Base-by-base conservation (phyloP, 2,797 vertebrate species). In the Astyanax mexicanus region DNA sequence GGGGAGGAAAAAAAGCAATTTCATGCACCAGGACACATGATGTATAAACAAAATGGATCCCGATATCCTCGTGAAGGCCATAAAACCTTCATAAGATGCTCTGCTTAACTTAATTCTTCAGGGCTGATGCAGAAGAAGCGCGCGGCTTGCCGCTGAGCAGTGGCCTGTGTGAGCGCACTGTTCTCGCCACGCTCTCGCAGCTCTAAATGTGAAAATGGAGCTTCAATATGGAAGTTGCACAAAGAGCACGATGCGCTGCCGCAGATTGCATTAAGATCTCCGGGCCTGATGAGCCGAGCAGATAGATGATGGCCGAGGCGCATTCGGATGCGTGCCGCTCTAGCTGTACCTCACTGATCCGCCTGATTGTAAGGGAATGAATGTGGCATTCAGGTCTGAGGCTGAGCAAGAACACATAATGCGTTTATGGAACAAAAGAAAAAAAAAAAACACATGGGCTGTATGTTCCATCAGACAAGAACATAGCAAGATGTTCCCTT, bases 21-120 rank as follows among this genome's bases (percentile, higher is more conserved):
- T 87, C 87, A 88, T 87, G 87, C 87, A 85, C 81, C 85, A 86
- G 65, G 62, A 84, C 80, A 83, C 84, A 80, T 75, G 81, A 88
- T 85, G 80, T 83, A 87, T 86, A 87, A 87, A 88, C 85, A 87
- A 87, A 88, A 86, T 86, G 81, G 82, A 84, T 85, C 79, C 80
- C 61, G 77, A 84, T 86, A 81, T 88, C 64, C 74, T 78, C 27
- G 61, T 80, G 79, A 83, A 85, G 82, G 77, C 75, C 79, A 85
- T 81, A 86, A 84, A 83, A 55, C 81, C 75, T 80, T 79, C 60
- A 77, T 80, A 82, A 81, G 85, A 80, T 77, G 78, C 80, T 82
- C 82, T 72, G 80, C 81, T 84, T 83, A 76, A 83, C 82, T 81
- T 83, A 84, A 83, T 85, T 86, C 79, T 84, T 83, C 66, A 71